Evolutionary conservation across 2,888 invertebrate genomes (phyloP), one percentile per base, ranked within the genome.

Genomic region (Ariolimax columbianus): DNA sequence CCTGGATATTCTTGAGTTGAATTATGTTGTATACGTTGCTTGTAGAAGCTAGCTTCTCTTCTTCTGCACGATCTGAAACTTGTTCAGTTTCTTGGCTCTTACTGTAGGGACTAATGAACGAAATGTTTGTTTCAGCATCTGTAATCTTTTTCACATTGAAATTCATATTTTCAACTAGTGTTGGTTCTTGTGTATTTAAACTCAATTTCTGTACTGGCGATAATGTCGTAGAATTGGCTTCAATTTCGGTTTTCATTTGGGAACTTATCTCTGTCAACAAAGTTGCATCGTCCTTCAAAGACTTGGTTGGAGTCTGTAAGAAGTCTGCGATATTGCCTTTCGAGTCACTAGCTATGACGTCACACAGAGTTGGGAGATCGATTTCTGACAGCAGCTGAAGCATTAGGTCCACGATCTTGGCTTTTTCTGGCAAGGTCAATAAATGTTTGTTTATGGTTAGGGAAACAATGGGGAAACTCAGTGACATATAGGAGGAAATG

Each of bases 321-420:
- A n/a, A 11, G 14, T 68, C 47, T 43, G 11, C 43, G 23, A 7
- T 47, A 7, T 6, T 11, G 4, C 0, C 11, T 19, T n/a, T 55
- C 23, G 82, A 72, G 17, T 86, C 85, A 17, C 77, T 77, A 36
- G 55, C 73, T 19, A 88, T 77, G 47, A 86, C 85, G 9, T 84
- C 78, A 75, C 88, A 88, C 47, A 88, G 77, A 2, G 88, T 77
- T 33, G 87, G 87, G 4, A 88, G 83, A 40, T 88, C 88, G 19
- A 88, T 87, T 47, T 87, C 86, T 14, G 85, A 83, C 77, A 88
- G 63, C 19, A 88, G 83, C 47, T 87, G 83, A 47, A 88, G 85
- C 51, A 88, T 30, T 17, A 81, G 47, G 30, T 86, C 86, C 26
- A 88, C 77, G 1, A 85, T 79, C 55, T 84, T 78, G 0, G 85